Evolutionary conservation across 2,113 vertebrate genomes (phyloP).

Genomic region (Pavo muticus): DNA sequence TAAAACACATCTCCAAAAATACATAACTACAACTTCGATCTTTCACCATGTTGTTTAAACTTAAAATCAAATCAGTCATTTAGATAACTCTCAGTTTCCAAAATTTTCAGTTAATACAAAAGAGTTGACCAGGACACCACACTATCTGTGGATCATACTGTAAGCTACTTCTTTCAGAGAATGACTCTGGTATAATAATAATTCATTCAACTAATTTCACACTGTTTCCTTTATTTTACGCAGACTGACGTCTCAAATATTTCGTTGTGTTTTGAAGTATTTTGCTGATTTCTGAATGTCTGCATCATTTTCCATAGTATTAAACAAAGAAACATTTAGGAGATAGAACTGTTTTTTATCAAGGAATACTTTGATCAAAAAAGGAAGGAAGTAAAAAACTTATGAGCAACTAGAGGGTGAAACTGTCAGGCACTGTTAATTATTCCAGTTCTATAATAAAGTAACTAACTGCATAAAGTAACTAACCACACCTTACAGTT

Average conservation of each 20-base stretch:
- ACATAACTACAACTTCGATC: not conserved
- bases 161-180: not conserved
- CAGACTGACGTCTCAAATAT: not conserved
- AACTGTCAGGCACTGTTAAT: not conserved
- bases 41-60: not conserved
- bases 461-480: not conserved
- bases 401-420: not conserved
- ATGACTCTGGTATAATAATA: not conserved
- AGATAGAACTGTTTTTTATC: not conserved
- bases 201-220: not conserved
- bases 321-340: not conserved
- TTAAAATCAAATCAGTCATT: not conserved
- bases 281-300: not conserved
- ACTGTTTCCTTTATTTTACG: not conserved
- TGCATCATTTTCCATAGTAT: not conserved
- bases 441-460: not conserved
- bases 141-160: not conserved
- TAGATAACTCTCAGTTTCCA: not conserved
- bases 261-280: not conserved
- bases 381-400: not conserved
- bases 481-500: not conserved
- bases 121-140: not conserved
- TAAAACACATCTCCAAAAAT: not conserved
- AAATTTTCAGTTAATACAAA: not conserved
- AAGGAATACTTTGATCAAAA: not conserved